phyloP scores from a whole-genome alignment of 2,888 invertebrate genomes.

The Pammene fasciana region DNA sequence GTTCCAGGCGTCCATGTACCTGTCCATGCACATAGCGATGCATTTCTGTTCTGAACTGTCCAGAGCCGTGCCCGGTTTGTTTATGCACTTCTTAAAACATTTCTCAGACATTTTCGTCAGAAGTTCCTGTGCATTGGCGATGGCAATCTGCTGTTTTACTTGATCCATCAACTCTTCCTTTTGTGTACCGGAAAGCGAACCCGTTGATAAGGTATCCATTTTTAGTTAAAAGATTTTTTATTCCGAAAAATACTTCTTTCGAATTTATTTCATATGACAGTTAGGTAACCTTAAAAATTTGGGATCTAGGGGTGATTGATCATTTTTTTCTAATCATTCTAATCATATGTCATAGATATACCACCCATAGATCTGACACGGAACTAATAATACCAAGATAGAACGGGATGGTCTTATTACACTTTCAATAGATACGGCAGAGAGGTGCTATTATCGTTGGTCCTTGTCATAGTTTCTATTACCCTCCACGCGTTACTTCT shows the following conservation, averaged over 20 bases:
- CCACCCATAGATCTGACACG: no score
- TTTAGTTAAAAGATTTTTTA: slow-evolving; percentile 43
- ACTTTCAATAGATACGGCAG: no score
- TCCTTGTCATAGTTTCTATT: no score
- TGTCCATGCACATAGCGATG: slow-evolving; percentile 98
- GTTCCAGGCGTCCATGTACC: slow-evolving; percentile 98
- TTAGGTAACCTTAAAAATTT: slow-evolving; percentile 63
- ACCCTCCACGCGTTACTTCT: no score
- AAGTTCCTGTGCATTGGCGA: slow-evolving; percentile 96
- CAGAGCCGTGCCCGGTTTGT: slow-evolving; percentile 94
- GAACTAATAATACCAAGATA: no score
- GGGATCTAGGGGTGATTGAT: slow-evolving; percentile 10
- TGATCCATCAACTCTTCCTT: slow-evolving; percentile 96
- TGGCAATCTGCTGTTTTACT: slow-evolving; percentile 96
- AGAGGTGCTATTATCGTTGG: no score
- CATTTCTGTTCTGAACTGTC: slow-evolving; percentile 98
- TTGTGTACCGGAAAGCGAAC: slow-evolving; percentile 86
- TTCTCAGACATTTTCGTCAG: slow-evolving; percentile 98
- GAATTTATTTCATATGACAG: slow-evolving; percentile 43
- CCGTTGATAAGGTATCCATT: slow-evolving; percentile 85
- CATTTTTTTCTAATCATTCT: neutral
- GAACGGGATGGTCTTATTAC: no score
- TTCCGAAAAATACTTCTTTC: slow-evolving; percentile 36
- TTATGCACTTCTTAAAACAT: slow-evolving; percentile 97
- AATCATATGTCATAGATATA: no score